These are phyloP conservation scores for Hystrix brachyura DNA, from an alignment of 2,113 vertebrate genomes.

Conservation along the genomic window DNA sequence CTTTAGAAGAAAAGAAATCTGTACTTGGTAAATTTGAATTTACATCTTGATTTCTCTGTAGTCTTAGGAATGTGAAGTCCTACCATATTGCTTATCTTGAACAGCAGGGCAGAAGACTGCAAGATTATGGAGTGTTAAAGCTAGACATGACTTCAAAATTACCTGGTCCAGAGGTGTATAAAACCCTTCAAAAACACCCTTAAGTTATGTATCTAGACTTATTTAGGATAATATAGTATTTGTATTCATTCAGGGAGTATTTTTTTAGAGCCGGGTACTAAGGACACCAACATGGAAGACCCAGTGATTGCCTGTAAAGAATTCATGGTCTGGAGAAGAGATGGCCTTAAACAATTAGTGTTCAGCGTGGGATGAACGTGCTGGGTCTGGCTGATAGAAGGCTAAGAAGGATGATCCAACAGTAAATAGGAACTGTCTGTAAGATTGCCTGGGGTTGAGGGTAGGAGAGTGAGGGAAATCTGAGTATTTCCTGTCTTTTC, in stretches of 20 bases:
- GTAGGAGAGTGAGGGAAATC: neutral
- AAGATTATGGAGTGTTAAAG: neutral
- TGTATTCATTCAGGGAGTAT: constrained; percentile 35
- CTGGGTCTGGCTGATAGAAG: constrained; percentile 48
- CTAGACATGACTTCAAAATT: neutral
- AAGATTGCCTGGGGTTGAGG: constrained; percentile 28
- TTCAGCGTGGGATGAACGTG: neutral
- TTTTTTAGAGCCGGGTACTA: neutral
- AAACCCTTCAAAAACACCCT: neutral
- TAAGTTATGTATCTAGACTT: neutral
- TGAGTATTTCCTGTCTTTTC: constrained; percentile 45
- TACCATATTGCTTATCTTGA: neutral
- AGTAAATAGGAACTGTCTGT: constrained; percentile 40
- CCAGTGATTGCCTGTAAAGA: neutral
- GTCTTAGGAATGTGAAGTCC: neutral
- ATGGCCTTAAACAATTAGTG: constrained; percentile 23
- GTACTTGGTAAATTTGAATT: neutral
- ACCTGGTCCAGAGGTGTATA: neutral
- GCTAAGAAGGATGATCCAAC: neutral
- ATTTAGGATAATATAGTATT: neutral
- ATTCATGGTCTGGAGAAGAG: neutral
- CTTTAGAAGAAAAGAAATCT: neutral
- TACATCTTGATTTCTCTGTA: neutral
- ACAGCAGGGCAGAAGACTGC: neutral
- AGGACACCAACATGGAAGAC: neutral